Evolutionary conservation across 2,113 vertebrate species (phyloP), one percentile per base, ranked within the genome.

Genomic region (Vireo altiloquus): DNA sequence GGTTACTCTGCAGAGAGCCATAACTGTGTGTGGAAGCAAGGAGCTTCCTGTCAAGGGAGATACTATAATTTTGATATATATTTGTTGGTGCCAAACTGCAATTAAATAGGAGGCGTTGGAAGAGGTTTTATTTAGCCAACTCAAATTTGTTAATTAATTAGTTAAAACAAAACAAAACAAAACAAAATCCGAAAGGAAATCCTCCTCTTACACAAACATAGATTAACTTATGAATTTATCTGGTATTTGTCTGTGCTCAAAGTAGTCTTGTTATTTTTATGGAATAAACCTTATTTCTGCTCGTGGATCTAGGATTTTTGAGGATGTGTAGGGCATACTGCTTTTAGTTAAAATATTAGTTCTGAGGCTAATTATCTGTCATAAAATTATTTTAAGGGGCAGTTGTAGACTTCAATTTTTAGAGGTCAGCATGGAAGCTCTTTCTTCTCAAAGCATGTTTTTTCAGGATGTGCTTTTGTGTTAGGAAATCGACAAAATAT

Each of bases 41-140:
- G 97, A 96, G 97, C 97, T 97, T 98, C 97, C 98, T 98, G 98
- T 99, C 99, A 99, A 98, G 97, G 98, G 98, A 99, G 98, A 98
- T 98, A 98, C 97, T 98, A 98, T 98, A 97, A 98, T 98, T 98
- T 98, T 98, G 98, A 98, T 98, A 97, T 98, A 98, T 98, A 98
- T 98, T 98, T 98, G 97, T 98, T 98, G 98, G 98, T 98, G 97
- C 97, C 98, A 98, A 98, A 98, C 98, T 98, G 97, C 97, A 98
- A 98, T 98, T 98, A 98, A 98, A 98, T 98, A 95, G 97, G 96
- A 97, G 97, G 97, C 92, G 93, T 97, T 95, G 97, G 92, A 97
- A 95, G 93, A 96, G 96, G 94, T 97, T 98, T 98, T 98, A 98
- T 98, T 98, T 98, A 98, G 97, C 92, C 96, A 97, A 94, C 94